A percentile compares a stretch with the other conserved stretches of the same genome.
phyloP scores from a whole-genome alignment of 2,113 vertebrate genomes.

The Anseranas semipalmata region DNA sequence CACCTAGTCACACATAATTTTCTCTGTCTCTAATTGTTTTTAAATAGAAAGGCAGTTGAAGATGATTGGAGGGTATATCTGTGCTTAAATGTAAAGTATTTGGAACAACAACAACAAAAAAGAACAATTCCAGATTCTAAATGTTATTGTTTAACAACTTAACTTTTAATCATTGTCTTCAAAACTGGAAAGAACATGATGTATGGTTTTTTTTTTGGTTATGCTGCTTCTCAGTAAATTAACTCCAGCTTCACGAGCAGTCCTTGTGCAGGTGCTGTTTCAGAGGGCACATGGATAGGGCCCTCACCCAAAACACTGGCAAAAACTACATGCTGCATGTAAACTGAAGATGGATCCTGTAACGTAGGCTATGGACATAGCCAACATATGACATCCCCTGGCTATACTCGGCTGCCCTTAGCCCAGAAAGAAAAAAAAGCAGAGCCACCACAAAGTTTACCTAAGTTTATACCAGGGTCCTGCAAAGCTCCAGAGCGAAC shows the following conservation, averaged over 20 bases:
- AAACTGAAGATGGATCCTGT: not conserved
- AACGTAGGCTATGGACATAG: not conserved
- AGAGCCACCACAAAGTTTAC: not conserved
- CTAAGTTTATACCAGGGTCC: not conserved
- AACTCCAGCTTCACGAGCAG: not conserved
- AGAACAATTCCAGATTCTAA: not conserved
- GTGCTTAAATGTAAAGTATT: not conserved
- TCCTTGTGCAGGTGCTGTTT: not conserved
- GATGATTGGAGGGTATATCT: not conserved
- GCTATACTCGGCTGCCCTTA: not conserved
- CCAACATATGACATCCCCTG: not conserved
- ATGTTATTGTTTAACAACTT: not conserved
- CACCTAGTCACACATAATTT: not conserved
- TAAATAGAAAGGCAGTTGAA: not conserved
- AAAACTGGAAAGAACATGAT: not conserved
- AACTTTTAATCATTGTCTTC: not conserved
- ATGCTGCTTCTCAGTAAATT: not conserved
- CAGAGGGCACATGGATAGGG: not conserved
- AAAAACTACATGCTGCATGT: fast-evolving
- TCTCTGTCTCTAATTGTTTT: not conserved
- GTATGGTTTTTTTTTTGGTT: not conserved
- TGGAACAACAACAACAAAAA: not conserved
- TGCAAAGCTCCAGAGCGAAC: not conserved
- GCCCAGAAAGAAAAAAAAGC: not conserved
- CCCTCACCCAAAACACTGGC: not conserved